These are phyloP conservation scores for Heliocidaris erythrogramma DNA, from an alignment of 35 echinoderm and acorn worm genomes.

Conservation along the genomic window DNA sequence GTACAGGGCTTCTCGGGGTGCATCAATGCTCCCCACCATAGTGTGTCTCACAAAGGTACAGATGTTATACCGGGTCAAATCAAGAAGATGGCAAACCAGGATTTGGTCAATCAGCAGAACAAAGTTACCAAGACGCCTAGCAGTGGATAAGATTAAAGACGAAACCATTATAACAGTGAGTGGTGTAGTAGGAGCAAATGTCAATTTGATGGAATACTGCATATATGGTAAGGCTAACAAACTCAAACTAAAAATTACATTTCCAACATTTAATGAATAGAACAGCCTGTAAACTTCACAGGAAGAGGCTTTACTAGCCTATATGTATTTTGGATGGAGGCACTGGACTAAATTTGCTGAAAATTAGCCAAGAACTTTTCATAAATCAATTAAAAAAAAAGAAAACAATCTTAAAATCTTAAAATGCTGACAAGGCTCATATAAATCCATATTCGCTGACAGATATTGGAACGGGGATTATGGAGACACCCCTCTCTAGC, in stretches of 20 bases:
- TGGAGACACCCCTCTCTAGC: not conserved
- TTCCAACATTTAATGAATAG: too few species aligned
- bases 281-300: too few species aligned
- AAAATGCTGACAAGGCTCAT: too few species aligned
- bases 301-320: too few species aligned
- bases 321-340: too few species aligned
- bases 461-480: too few species aligned
- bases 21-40: conserved; percentile 61
- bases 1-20: conserved; percentile 75
- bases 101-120: conserved; percentile 92
- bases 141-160: conserved; percentile 7
- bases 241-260: too few species aligned
- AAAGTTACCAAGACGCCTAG: conserved; percentile 88
- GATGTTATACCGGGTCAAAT: conserved; percentile 80
- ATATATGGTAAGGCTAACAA: too few species aligned
- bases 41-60: conserved; percentile 81
- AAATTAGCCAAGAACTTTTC: not conserved
- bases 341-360: too few species aligned
- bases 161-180: not conserved
- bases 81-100: conserved; percentile 79
- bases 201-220: too few species aligned
- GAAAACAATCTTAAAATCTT: not conserved
- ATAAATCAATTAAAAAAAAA: not conserved
- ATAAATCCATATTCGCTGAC: too few species aligned
- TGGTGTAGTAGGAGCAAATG: not conserved